A percentile compares a stretch with the other conserved stretches of the same genome.
Conservation (phyloP, 2,888 invertebrate species). For the Rhagophthalmus giganteus region DNA sequence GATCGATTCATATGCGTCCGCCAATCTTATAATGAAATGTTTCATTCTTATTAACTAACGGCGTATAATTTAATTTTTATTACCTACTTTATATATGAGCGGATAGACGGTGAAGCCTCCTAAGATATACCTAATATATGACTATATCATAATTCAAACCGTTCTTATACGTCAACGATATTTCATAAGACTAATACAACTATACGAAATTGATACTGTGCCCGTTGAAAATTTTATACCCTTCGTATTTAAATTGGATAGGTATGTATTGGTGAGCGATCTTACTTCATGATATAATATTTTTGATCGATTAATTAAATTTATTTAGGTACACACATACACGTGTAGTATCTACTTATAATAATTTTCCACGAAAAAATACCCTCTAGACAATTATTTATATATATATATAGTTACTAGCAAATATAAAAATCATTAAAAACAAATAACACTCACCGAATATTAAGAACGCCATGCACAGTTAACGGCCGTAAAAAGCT, state of each 20-base stretch:
- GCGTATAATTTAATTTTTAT: slow-evolving; percentile 16
- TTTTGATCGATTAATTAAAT: no score
- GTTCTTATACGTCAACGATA: slow-evolving; percentile 6
- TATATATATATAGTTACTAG: no score
- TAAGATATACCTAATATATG: slow-evolving; percentile 19
- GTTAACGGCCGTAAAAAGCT: no score
- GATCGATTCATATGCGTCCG: slow-evolving; percentile 7
- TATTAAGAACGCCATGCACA: no score
- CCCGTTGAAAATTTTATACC: background rate
- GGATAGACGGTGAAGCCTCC: slow-evolving; percentile 1
- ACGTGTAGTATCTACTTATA: no score
- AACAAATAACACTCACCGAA: no score
- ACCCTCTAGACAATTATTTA: no score
- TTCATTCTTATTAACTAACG: slow-evolving; percentile 11
- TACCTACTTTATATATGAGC: slow-evolving; percentile 11
- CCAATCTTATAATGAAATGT: slow-evolving; percentile 6
- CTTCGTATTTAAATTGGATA: background rate
- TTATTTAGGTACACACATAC: no score
- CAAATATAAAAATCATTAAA: no score
- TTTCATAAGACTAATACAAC: background rate
- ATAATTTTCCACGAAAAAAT: no score
- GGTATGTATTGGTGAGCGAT: no score
- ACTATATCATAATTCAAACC: slow-evolving; percentile 17
- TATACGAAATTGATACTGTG: slow-evolving; percentile 3
- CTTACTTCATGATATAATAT: no score